phyloP scores from a whole-genome alignment of 2,113 vertebrate species.

The Macrotus californicus region DNA sequence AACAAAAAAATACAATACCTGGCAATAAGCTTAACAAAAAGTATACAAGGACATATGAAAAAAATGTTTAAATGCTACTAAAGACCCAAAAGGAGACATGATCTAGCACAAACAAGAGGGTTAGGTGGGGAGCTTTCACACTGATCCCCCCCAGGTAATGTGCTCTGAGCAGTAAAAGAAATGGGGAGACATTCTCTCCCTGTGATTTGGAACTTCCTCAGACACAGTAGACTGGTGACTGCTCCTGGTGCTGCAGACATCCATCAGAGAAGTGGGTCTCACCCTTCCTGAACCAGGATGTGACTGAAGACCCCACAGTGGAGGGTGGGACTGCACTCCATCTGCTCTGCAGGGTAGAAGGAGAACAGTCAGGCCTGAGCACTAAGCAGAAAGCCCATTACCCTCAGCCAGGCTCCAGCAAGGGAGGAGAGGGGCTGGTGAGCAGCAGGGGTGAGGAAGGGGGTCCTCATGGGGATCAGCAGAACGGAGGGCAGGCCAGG shows the following conservation, averaged over 20 bases:
- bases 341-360: background rate
- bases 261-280: background rate
- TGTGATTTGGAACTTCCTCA: background rate
- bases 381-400: background rate
- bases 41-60: background rate
- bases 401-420: background rate
- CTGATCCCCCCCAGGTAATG: background rate
- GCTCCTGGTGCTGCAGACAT: background rate
- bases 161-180: background rate
- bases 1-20: background rate
- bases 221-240: background rate
- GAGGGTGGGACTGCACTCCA: background rate
- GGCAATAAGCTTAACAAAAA: background rate
- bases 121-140: rapidly evolving
- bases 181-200: background rate
- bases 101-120: background rate
- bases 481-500: background rate
- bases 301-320: background rate
- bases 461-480: background rate
- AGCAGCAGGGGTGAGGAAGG: background rate
- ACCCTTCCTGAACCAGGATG: background rate
- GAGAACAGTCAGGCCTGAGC: background rate
- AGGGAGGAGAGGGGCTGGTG: background rate
- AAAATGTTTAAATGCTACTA: background rate
- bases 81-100: background rate